Conservation (phyloP, 92 coral and sea anemone species). For the Micromussa lordhowensis region DNA sequence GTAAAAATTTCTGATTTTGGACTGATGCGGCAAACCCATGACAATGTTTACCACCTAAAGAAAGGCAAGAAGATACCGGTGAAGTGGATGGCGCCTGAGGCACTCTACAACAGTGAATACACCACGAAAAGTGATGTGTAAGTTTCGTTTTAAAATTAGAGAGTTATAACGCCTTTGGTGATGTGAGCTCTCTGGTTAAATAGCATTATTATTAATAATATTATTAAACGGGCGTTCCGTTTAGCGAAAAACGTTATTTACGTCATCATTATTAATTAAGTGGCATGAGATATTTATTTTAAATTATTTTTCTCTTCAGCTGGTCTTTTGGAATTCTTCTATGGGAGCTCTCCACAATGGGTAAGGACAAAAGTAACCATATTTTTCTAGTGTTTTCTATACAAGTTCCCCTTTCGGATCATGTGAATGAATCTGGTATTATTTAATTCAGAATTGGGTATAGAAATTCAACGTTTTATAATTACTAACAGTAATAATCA, state of each 20-base stretch:
- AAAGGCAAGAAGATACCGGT: not conserved
- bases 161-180: no score
- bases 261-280: no score
- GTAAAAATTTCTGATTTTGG: slow-evolving; percentile 14
- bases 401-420: not conserved
- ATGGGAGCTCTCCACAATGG: not conserved
- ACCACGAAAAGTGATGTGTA: not conserved
- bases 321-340: slow-evolving; percentile 5
- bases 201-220: no score
- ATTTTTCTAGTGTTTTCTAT: not conserved
- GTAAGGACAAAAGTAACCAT: not conserved
- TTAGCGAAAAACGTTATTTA: no score
- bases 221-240: no score
- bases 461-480: no score
- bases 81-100: not conserved
- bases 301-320: not conserved
- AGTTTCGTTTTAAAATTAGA: not conserved
- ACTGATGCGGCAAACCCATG: slow-evolving; percentile 4
- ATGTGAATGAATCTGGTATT: not conserved
- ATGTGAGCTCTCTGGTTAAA: no score
- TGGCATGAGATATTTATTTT: not conserved
- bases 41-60: not conserved
- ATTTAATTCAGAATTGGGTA: not conserved
- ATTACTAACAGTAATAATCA: not conserved
- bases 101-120: slow-evolving; percentile 4